Base-by-base conservation (phyloP, 2,113 vertebrate species). In the Ramphastos sulfuratus region DNA sequence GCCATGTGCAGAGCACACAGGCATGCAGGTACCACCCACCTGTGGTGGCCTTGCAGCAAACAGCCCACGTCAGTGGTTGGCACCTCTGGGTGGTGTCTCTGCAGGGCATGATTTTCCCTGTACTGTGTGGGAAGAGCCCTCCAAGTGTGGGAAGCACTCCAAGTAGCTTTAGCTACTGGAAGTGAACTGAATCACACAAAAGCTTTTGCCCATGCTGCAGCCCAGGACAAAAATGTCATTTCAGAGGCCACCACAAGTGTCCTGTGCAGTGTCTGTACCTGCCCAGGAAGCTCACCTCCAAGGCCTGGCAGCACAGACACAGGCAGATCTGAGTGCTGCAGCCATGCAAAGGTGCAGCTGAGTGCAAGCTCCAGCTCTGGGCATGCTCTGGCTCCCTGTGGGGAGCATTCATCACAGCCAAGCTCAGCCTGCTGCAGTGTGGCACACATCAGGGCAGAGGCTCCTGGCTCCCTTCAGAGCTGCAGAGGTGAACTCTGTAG, bases 1-100 rank as follows among this genome's bases (percentile, higher is more conserved):
- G 30, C 7, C 0, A 0, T 2, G 1, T 25, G 20, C 33, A 69
- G 48, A 7, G 44, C 82, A 25, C 66, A 75, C 61, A 56, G 20
- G 35, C 23, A 2, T 2, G 19, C 31, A 12, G 48, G 20, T 19
- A 50, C 21, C 48, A 50, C 15, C 3, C 14, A 15, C 30, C 44
- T 4, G 2, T 2, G 24, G 28, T 16, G 52, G 50, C n/a, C 61
- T 37, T 33, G 54, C 30, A 35, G 17, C 3, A 35, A 28, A 39
- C 52, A 48, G 54, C 46, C n/a, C 66, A 20, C n/a, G 42, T 6
- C 1, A 35, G 61, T 5, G 25, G 56, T 33, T 5, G 4, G 35
- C 65, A 63, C n/a, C 66, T 67, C 15, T 59, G 16, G 58, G 61
- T 58, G 89, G 39, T 46, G 25, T 46, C 25, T 61, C 46, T 4